Conservation (phyloP, 2,888 invertebrate species). For the Epirrhoe alternata region DNA sequence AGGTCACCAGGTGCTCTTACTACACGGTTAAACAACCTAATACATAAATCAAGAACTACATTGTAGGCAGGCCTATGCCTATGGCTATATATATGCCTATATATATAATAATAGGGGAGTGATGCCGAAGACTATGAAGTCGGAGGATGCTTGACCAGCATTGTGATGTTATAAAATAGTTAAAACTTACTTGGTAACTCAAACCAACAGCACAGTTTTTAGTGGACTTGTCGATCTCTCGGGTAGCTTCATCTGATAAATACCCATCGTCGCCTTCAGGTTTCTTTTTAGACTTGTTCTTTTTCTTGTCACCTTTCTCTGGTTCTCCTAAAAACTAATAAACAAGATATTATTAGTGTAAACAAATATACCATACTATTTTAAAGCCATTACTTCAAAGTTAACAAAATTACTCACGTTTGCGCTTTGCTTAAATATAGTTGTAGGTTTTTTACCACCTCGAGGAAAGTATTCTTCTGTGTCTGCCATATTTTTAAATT, state of each 20-base stretch:
- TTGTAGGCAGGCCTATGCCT: too few species aligned
- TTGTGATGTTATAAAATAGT: too few species aligned
- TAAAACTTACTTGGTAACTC: constrained; percentile 61
- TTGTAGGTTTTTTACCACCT: constrained; percentile 80
- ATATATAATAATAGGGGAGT: too few species aligned
- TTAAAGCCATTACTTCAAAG: neutral
- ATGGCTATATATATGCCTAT: too few species aligned
- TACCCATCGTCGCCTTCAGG: constrained; percentile 76
- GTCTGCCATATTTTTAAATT: constrained; percentile 59
- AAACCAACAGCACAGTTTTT: constrained; percentile 70
- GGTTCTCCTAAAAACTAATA: constrained; percentile 72
- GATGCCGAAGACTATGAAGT: too few species aligned
- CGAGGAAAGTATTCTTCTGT: constrained; percentile 85
- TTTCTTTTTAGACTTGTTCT: constrained; percentile 67
- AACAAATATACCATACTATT: neutral
- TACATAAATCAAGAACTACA: too few species aligned
- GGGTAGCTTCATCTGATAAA: constrained; percentile 69
- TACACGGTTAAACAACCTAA: too few species aligned
- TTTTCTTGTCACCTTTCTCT: constrained; percentile 74
- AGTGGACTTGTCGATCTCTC: constrained; percentile 63
- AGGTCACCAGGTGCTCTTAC: too few species aligned
- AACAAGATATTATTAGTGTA: neutral
- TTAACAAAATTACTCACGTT: constrained; percentile 60
- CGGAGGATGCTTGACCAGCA: too few species aligned
- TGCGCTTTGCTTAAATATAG: constrained; percentile 73